Conservation (phyloP, 1,140 invertebrate species). For the Dreissena polymorpha region DNA sequence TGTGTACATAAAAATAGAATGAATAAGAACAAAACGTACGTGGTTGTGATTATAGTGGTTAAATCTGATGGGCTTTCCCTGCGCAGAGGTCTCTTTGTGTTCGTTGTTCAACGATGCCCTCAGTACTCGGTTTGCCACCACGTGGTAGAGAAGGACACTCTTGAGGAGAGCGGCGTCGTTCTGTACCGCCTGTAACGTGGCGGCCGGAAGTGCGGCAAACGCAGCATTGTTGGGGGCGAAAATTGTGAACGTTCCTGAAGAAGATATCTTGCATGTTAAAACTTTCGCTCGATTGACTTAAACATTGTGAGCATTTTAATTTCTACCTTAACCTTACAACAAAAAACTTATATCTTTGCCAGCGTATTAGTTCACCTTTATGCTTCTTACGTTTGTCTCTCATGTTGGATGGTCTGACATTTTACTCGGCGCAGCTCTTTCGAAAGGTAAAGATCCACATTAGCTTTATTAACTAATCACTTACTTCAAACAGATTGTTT, state of each 20-base stretch:
- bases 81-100: conserved; percentile 28
- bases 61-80: conserved; percentile 52
- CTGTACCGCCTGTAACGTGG: conserved; percentile 83
- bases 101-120: conserved; percentile 39
- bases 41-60: conserved; percentile 44
- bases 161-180: conserved; percentile 84
- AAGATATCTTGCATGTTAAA: background rate
- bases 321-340: too few species aligned
- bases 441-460: too few species aligned
- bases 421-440: too few species aligned
- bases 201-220: conserved; percentile 84
- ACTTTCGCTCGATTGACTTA: too few species aligned
- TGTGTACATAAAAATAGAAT: background rate
- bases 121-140: conserved; percentile 79
- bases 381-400: too few species aligned
- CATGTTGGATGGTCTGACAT: too few species aligned
- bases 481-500: too few species aligned
- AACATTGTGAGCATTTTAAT: too few species aligned
- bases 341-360: too few species aligned
- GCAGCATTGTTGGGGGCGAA: conserved; percentile 92
- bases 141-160: conserved; percentile 88
- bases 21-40: conserved; percentile 15
- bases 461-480: too few species aligned
- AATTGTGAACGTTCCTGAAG: conserved; percentile 85
- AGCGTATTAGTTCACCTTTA: too few species aligned